Evolutionary conservation across 2,797 vertebrate species (phyloP).

Genomic region (Pipistrellus nathusii): DNA sequence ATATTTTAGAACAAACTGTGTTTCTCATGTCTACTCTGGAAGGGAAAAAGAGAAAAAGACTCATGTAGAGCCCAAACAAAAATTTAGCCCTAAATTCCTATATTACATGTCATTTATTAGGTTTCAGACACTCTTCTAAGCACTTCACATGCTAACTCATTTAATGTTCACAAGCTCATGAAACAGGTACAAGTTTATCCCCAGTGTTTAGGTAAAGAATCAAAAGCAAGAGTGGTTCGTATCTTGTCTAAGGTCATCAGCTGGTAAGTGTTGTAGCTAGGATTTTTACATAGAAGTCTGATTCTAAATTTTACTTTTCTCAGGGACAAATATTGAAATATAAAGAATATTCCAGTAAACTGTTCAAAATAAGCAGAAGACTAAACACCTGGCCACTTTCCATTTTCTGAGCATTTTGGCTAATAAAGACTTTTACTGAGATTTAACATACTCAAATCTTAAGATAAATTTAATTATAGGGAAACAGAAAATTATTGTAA

Average conservation of each 20-base stretch:
- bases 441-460: constrained; percentile 31
- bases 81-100: background rate
- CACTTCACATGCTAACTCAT: background rate
- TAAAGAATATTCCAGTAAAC: background rate
- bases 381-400: background rate
- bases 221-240: constrained; percentile 39
- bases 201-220: constrained; percentile 22
- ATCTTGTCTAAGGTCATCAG: constrained; percentile 44
- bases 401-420: constrained; percentile 52
- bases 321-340: constrained; percentile 22
- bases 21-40: background rate
- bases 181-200: background rate
- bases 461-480: constrained; percentile 20
- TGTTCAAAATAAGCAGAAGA: constrained; percentile 24
- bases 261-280: background rate
- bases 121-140: background rate
- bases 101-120: background rate
- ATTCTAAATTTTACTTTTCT: constrained; percentile 61
- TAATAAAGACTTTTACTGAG: constrained; percentile 47
- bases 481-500: constrained; percentile 52
- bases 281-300: constrained; percentile 5
- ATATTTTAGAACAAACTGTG: background rate
- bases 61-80: background rate
- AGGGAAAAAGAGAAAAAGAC: background rate
- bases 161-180: constrained; percentile 32